phyloP scores from a whole-genome alignment of 2,888 invertebrate genomes.

The Malthinus flaveolus region DNA sequence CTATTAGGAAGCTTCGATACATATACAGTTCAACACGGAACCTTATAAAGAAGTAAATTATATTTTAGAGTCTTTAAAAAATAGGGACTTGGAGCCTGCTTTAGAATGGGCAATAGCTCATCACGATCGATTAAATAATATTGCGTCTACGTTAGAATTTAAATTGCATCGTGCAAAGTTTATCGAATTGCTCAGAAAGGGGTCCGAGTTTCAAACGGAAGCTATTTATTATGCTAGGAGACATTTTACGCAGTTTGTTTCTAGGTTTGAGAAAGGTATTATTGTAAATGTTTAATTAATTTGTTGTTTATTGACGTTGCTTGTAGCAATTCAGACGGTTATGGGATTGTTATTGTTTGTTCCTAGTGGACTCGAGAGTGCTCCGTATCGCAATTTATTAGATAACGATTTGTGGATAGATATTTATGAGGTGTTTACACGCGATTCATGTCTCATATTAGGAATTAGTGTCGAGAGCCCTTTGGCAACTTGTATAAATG shows the following conservation, averaged over 20 bases:
- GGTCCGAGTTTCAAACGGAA: slow-evolving; percentile 72
- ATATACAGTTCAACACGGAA: slow-evolving; percentile 68
- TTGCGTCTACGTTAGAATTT: slow-evolving; percentile 75
- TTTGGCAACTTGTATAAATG: slow-evolving; percentile 87
- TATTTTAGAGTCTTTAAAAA: slow-evolving; percentile 83
- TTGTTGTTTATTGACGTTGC: slow-evolving; percentile 1
- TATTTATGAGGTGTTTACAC: slow-evolving; percentile 86
- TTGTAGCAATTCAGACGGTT: slow-evolving; percentile 75
- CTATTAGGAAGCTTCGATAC: slow-evolving; percentile 70
- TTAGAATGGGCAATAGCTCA: slow-evolving; percentile 84
- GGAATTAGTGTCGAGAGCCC: slow-evolving; percentile 90
- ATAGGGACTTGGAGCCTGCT: slow-evolving; percentile 80
- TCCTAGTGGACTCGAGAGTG: slow-evolving; percentile 74
- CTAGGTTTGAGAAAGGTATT: slow-evolving; percentile 73
- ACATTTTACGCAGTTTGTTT: slow-evolving; percentile 80
- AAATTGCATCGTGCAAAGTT: slow-evolving; percentile 81
- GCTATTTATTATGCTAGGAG: slow-evolving; percentile 86
- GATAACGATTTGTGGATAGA: slow-evolving; percentile 81
- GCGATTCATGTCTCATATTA: slow-evolving; percentile 89
- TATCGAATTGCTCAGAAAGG: slow-evolving; percentile 70
- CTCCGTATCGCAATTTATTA: slow-evolving; percentile 77
- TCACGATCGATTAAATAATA: slow-evolving; percentile 69
- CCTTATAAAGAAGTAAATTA: slow-evolving; percentile 84
- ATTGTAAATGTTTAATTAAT: too few relatives aligned
- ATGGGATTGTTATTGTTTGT: slow-evolving; percentile 86